Evolutionary conservation across 2,797 vertebrate genomes (phyloP).

Genomic region (Antrozous pallidus): DNA sequence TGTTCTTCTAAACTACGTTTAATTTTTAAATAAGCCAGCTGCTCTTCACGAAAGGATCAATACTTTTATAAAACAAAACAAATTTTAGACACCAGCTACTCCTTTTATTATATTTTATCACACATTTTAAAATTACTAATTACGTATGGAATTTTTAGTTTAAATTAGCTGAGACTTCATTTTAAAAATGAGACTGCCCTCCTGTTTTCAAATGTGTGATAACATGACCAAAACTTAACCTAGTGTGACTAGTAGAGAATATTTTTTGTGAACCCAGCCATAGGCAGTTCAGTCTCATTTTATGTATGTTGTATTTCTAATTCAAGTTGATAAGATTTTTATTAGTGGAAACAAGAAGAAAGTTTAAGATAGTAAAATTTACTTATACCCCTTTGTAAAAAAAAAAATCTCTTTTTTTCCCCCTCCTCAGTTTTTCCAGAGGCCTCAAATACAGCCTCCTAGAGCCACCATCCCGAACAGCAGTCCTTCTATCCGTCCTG

Average conservation of each 20-base stretch:
- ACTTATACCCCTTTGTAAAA: background rate
- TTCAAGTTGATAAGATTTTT: conserved; percentile 40
- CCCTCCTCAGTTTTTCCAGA: conserved; percentile 93
- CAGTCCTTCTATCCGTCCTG: conserved; percentile 91
- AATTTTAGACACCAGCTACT: background rate
- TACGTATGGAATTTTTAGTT: background rate
- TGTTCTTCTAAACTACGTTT: background rate
- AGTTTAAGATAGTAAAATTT: background rate
- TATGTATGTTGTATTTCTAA: conserved; percentile 11
- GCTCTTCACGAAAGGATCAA: background rate
- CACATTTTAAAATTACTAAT: conserved; percentile 12
- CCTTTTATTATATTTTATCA: conserved; percentile 38
- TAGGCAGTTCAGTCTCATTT: background rate
- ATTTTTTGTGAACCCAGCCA: background rate
- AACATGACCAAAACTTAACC: background rate
- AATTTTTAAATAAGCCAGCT: conserved; percentile 28
- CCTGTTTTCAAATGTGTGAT: conserved; percentile 57
- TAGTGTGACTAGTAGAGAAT: background rate
- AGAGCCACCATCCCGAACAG: conserved; percentile 93
- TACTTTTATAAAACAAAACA: conserved; percentile 15
- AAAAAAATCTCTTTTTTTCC: background rate
- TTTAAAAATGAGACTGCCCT: conserved; percentile 19
- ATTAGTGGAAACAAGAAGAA: background rate
- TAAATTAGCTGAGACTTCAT: background rate
- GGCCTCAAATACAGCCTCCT: conserved; percentile 94